phyloP scores from a whole-genome alignment of 2,113 vertebrate genomes.

The Gallinago media region DNA sequence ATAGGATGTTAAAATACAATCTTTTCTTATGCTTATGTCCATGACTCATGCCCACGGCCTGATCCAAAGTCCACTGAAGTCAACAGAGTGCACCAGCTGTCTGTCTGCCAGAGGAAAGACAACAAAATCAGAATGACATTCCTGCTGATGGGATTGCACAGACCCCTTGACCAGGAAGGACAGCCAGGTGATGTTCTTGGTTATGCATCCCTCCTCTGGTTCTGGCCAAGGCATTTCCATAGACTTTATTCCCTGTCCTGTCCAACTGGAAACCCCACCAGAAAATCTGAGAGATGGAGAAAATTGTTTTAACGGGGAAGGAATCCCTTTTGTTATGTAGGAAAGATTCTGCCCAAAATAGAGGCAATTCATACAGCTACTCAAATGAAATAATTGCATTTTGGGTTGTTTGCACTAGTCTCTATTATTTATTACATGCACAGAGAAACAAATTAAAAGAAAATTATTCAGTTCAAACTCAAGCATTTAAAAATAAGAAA shows the following conservation, averaged over 20 bases:
- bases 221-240: neutral
- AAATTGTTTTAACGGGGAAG: neutral
- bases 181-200: neutral
- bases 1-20: neutral
- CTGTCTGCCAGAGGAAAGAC: neutral
- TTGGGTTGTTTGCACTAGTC: neutral
- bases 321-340: neutral
- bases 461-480: neutral
- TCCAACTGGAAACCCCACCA: neutral
- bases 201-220: neutral
- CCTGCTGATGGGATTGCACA: neutral
- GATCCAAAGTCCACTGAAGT: neutral
- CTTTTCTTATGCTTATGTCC: neutral
- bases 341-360: neutral
- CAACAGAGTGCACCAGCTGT: neutral
- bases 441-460: neutral
- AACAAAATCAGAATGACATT: neutral
- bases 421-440: neutral
- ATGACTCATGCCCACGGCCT: neutral
- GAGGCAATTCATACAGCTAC: neutral
- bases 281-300: neutral
- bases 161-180: neutral
- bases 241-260: neutral
- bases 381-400: neutral
- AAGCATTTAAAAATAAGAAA: neutral